Percentiles rank a stretch among this genome's conserved stretches.
Conservation (phyloP, 2,888 invertebrate species). For the Calameuta filiformis region DNA sequence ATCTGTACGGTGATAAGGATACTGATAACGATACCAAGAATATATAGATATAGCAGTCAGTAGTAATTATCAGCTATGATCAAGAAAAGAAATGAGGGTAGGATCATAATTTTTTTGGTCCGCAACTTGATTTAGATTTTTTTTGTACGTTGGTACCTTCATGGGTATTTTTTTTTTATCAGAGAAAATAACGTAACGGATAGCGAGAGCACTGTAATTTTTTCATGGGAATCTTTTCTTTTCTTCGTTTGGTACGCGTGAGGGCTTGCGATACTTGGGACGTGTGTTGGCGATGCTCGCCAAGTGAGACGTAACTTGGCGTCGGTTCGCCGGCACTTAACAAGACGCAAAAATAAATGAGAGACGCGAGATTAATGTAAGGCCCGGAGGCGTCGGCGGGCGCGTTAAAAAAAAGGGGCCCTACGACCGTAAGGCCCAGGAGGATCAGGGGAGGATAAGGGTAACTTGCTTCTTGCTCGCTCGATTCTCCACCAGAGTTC, state of each 20-base stretch:
- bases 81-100: too few species aligned
- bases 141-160: too few species aligned
- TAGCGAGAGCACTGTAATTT: too few species aligned
- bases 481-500: not conserved
- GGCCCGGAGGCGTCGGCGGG: slow-evolving; percentile 53
- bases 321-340: slow-evolving; percentile 34
- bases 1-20: too few species aligned
- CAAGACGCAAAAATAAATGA: slow-evolving; percentile 63
- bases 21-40: too few species aligned
- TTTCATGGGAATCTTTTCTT: too few species aligned
- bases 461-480: not conserved
- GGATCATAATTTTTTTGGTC: too few species aligned
- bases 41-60: too few species aligned
- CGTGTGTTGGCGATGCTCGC: not conserved
- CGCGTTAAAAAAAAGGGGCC: slow-evolving; percentile 41
- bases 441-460: slow-evolving; percentile 21
- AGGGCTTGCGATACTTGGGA: too few species aligned
- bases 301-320: slow-evolving; percentile 5
- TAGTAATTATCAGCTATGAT: too few species aligned
- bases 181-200: not conserved
- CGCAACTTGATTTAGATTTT: too few species aligned
- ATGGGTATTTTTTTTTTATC: not conserved
- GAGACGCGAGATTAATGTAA: slow-evolving; percentile 64
- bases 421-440: slow-evolving; percentile 24
- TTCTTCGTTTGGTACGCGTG: too few species aligned